Conservation (phyloP, 2,888 invertebrate species). For the Boloria euphrosyne region DNA sequence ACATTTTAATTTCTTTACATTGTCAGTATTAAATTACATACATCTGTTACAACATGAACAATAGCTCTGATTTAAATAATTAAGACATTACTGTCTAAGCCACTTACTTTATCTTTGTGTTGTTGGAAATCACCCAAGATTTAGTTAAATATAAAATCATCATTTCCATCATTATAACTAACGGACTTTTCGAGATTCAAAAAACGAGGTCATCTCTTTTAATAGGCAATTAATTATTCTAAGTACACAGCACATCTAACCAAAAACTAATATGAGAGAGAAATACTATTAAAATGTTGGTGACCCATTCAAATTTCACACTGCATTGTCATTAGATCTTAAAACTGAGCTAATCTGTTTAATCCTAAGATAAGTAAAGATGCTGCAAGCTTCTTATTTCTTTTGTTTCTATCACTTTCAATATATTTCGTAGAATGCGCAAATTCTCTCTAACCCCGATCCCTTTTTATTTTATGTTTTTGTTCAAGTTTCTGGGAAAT, state of each 20-base stretch:
- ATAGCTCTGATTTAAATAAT: constrained; percentile 17
- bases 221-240: constrained; percentile 65
- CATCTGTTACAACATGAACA: constrained; percentile 8
- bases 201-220: constrained; percentile 59
- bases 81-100: constrained; percentile 17
- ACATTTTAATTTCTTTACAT: constrained; percentile 1
- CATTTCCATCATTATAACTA: constrained; percentile 62
- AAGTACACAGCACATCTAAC: constrained; percentile 82
- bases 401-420: not conserved
- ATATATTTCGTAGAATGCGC: constrained; percentile 10
- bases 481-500: constrained; percentile 12
- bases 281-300: constrained; percentile 67
- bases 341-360: constrained; percentile 18
- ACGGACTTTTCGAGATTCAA: constrained; percentile 77
- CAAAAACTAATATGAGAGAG: constrained; percentile 73
- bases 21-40: constrained; percentile 9
- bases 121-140: constrained; percentile 54
- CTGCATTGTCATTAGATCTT: constrained; percentile 35
- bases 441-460: not conserved
- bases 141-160: constrained; percentile 65
- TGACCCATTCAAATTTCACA: constrained; percentile 54
- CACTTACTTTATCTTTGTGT: constrained; percentile 37
- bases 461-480: constrained; percentile 4
- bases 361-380: constrained; percentile 13
- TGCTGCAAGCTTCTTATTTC: not conserved